phyloP scores from a whole-genome alignment of 2,113 vertebrate species.

The Rhinopithecus roxellana region DNA sequence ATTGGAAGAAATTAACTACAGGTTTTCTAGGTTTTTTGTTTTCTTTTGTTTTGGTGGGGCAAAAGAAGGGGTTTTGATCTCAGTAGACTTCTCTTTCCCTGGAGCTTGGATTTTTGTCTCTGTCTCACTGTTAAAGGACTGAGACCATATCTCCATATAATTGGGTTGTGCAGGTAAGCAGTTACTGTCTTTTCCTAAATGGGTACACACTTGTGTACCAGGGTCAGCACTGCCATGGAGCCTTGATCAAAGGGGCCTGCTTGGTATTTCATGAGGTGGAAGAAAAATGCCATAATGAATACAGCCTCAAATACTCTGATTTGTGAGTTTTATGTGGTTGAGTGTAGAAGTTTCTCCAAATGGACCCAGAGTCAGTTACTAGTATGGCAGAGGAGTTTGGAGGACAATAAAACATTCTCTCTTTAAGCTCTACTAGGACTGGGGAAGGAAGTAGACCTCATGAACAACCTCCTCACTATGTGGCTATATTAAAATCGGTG shows the following conservation, averaged over 20 bases:
- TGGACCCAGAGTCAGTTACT: not conserved
- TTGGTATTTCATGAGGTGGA: not conserved
- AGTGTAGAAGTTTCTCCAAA: not conserved
- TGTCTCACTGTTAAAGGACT: not conserved
- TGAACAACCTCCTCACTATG: not conserved
- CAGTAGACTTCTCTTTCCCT: not conserved
- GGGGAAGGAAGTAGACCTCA: not conserved
- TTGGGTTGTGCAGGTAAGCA: not conserved
- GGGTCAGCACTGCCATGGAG: not conserved
- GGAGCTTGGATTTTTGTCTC: not conserved
- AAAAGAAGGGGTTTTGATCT: not conserved
- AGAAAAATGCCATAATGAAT: not conserved
- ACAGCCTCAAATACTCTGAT: not conserved
- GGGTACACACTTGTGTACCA: not conserved
- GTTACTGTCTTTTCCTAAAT: not conserved
- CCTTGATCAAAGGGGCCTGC: not conserved
- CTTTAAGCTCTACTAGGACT: not conserved
- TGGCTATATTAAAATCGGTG: not conserved
- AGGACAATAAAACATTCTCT: not conserved
- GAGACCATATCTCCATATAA: not conserved
- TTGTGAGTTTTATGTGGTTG: not conserved
- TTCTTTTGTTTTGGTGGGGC: not conserved
- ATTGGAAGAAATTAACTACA: not conserved
- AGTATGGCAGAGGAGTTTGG: not conserved
- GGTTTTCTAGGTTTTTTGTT: not conserved